Conservation (phyloP, 2,113 vertebrate species). For the Myrmecophaga tridactyla region DNA sequence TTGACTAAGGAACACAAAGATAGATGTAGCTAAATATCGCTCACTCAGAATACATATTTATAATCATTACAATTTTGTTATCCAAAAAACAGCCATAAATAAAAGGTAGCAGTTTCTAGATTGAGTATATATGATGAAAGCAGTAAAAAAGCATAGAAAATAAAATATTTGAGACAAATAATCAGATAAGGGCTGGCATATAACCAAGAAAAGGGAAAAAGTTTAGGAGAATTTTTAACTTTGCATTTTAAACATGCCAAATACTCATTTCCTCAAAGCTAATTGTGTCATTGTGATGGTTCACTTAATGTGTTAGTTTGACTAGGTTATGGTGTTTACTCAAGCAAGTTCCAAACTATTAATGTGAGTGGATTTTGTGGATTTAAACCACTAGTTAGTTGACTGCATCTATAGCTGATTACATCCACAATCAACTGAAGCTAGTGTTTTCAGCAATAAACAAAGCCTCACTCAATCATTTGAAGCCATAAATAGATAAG, state of each 20-base stretch:
- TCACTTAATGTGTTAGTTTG: too few relatives aligned
- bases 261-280: conserved; percentile 12
- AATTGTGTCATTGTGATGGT: too few relatives aligned
- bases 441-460: too few relatives aligned
- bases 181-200: neutral
- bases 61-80: neutral
- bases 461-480: too few relatives aligned
- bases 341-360: too few relatives aligned
- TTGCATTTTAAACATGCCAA: neutral
- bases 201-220: neutral
- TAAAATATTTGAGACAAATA: neutral
- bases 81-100: neutral
- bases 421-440: too few relatives aligned
- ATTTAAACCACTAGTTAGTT: too few relatives aligned
- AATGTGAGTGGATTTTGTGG: too few relatives aligned
- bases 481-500: too few relatives aligned
- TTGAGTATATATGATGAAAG: neutral
- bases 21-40: neutral
- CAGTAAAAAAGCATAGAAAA: neutral
- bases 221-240: neutral
- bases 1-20: neutral
- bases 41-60: neutral
- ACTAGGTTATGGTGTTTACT: too few relatives aligned
- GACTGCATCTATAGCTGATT: too few relatives aligned
- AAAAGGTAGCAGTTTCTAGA: neutral